Conservation (phyloP, 2,888 invertebrate genomes). For the Dysmachus trigonus region DNA sequence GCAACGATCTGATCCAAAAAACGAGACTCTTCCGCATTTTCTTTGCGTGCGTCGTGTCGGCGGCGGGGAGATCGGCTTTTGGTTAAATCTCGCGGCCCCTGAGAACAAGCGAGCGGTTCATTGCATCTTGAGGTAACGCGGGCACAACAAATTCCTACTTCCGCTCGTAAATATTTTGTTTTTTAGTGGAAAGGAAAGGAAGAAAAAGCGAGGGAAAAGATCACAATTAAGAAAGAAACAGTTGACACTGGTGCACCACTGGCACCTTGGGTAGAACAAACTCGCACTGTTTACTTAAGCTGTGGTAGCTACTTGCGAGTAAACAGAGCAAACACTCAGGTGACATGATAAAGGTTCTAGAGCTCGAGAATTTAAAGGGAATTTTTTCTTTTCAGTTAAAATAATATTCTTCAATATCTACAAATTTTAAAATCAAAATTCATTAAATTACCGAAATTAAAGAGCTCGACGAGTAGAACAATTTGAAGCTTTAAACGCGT, state of each 20-base stretch:
- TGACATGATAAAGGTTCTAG: background rate
- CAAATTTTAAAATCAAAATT: no score
- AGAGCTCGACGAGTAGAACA: no score
- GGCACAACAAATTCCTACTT: conserved; percentile 19
- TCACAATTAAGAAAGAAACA: background rate
- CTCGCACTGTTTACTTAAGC: background rate
- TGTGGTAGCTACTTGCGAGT: background rate
- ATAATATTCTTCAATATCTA: no score
- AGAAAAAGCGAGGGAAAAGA: background rate
- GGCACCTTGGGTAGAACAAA: background rate
- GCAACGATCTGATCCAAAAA: background rate
- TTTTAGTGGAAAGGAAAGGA: background rate
- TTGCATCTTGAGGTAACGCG: background rate
- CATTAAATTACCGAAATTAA: no score
- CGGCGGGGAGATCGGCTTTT: background rate
- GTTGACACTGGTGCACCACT: conserved; percentile 6
- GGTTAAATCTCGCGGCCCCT: background rate
- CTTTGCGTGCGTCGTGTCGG: background rate
- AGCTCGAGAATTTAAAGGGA: background rate
- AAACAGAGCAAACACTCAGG: background rate
- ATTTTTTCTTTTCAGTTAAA: no score
- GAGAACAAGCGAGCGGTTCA: conserved; percentile 23
- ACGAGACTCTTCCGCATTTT: conserved; percentile 4
- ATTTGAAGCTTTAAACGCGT: no score
- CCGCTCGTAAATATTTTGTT: conserved; percentile 17